Base-by-base conservation (phyloP, 1,140 invertebrate species). In the Conus ventricosus region DNA sequence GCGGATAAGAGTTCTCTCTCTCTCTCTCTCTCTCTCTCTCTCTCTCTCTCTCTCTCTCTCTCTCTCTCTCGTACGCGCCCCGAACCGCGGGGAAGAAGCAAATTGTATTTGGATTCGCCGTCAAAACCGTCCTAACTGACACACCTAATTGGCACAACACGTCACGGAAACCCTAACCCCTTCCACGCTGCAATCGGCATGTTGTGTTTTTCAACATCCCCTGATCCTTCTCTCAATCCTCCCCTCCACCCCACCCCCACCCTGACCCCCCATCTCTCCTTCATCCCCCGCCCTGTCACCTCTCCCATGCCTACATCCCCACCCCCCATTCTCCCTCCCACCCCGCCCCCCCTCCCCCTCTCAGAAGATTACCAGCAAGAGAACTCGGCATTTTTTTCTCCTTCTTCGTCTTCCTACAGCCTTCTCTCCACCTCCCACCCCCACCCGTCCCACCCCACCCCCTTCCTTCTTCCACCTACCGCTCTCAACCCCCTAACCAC, bases 111-210 rank as follows among this genome's bases (percentile, higher is more conserved):
- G 23, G 76, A 78, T 78, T 78, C 76, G 25, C 76, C 11, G 76
- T 23, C 23, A 78, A 78, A 78, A 25, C 76, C 11, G 76, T 23
- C 83, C 20, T 11, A 51, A 84, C 15, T 84, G 83, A 84, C 83
- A 63, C 63, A n/a, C 83, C 83, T 60, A 84, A 39, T 39, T 84
- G 83, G 27, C 7, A 57, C n/a, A 84, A 84, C 83, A 84, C 54
- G 23, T n/a, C n/a, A 53, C 55, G 53, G 57, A 11, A 63, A 39
- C 57, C 23, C 8, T 15, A 84, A 51, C 83, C n/a, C 55, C 23
- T 53, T 20, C 20, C 20, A 54, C n/a, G 17, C 25, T 63, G 20
- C 20, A 55, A 67, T 25, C 83, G 27, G 55, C 57, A 51, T 84
- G 83, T 84, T 84, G 57, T 60, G 83, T 84, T 84, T 84, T 60